These are phyloP conservation scores for Leucozona laternaria DNA, from an alignment of 2,888 invertebrate species.

Conservation along the genomic window DNA sequence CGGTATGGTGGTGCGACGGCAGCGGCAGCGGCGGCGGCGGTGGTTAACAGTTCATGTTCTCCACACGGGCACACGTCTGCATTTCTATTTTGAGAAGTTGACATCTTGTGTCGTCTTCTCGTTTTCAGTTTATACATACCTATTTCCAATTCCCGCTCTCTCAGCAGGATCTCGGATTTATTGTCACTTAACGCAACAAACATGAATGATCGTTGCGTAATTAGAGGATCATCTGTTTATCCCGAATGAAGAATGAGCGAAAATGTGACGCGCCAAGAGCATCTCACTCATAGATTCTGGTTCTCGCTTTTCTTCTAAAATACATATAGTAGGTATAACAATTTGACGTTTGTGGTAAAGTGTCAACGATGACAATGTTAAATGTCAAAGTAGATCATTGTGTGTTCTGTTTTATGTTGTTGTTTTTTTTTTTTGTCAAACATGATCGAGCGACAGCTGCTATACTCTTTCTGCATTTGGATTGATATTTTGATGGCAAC, in stretches of 20 bases:
- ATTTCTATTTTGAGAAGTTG: conserved; percentile 63
- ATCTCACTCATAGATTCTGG: conserved; percentile 61
- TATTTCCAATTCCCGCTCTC: conserved; percentile 3
- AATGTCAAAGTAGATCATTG: conserved; percentile 81
- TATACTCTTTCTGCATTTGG: conserved; percentile 24
- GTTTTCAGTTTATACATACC: not conserved
- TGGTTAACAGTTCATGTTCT: conserved; percentile 33
- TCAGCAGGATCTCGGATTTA: conserved; percentile 40
- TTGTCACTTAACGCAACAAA: conserved; percentile 66
- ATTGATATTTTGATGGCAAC: conserved; percentile 41
- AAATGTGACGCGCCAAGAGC: conserved; percentile 53
- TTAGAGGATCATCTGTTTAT: conserved; percentile 75
- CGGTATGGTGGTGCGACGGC: not conserved
- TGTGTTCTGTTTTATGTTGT: conserved; percentile 3
- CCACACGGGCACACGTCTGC: conserved; percentile 31
- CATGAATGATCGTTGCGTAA: conserved; percentile 76
- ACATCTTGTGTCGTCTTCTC: conserved; percentile 51
- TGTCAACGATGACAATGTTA: conserved; percentile 83
- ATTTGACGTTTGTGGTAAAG: conserved; percentile 80
- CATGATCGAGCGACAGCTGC: conserved; percentile 71
- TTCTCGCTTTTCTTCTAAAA: not conserved
- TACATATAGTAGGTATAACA: no score
- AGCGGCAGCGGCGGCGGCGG: not conserved
- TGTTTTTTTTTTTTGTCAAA: conserved; percentile 50
- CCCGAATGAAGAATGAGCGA: conserved; percentile 72